A percentile compares a stretch with the other conserved stretches of the same genome.
Evolutionary conservation across 2,797 vertebrate species (phyloP).

Genomic region (Macropodus opercularis): DNA sequence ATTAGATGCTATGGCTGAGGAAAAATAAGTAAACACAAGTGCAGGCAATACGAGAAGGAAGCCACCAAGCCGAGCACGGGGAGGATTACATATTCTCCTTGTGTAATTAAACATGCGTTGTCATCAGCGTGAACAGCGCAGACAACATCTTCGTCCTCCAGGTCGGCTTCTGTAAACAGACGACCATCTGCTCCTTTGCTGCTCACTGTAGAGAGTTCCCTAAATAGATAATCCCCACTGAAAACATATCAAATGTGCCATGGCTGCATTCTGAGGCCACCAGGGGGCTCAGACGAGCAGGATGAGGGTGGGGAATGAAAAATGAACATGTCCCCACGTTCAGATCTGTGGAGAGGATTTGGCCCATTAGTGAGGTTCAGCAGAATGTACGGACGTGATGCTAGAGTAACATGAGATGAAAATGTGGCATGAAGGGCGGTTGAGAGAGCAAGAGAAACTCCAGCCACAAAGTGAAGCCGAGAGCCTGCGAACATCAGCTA

Average conservation of each 20-base stretch:
- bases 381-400: constrained; percentile 11
- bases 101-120: constrained; percentile 32
- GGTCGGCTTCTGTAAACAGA: constrained; percentile 39
- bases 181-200: constrained; percentile 63
- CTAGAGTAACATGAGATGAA: neutral
- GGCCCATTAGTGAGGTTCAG: constrained; percentile 20
- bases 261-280: constrained; percentile 60
- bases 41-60: constrained; percentile 2
- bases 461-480: neutral
- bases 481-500: constrained; percentile 19
- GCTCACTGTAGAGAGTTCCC: constrained; percentile 54
- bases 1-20: neutral
- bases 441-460: constrained; percentile 11
- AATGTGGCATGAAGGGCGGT: neutral
- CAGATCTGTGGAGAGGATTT: constrained; percentile 9
- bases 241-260: constrained; percentile 12
- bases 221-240: constrained; percentile 69
- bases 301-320: neutral
- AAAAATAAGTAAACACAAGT: neutral
- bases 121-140: constrained; percentile 39
- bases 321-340: constrained; percentile 8
- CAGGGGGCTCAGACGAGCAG: constrained; percentile 54
- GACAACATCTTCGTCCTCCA: constrained; percentile 36
- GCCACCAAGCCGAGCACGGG: neutral
- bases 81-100: constrained; percentile 1